These are phyloP conservation scores for Iguana delicatissima DNA, from an alignment of 2,797 vertebrate genomes.

Conservation along the genomic window DNA sequence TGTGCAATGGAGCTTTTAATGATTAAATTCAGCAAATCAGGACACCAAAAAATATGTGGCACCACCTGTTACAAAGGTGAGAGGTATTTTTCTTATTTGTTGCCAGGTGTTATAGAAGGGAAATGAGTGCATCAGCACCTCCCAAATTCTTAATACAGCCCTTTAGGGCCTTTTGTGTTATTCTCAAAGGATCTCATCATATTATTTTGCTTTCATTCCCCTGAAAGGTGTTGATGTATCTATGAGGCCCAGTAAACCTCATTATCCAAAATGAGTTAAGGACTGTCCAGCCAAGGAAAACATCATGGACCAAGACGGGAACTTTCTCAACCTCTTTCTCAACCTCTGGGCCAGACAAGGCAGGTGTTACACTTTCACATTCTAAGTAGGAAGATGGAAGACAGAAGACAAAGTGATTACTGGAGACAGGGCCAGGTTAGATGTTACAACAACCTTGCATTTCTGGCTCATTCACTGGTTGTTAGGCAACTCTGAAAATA, in stretches of 20 bases:
- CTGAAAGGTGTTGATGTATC: neutral
- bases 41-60: neutral
- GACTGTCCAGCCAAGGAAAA: neutral
- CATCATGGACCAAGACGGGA: neutral
- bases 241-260: neutral
- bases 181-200: neutral
- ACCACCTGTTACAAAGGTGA: neutral
- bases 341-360: neutral
- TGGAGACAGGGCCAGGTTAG: neutral
- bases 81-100: neutral
- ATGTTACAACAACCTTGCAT: neutral
- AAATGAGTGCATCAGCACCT: neutral
- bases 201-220: neutral
- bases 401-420: neutral
- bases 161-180: neutral
- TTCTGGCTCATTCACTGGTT: neutral
- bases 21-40: neutral
- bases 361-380: neutral
- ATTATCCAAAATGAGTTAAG: neutral
- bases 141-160: neutral
- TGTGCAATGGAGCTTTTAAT: neutral
- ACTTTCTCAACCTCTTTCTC: neutral
- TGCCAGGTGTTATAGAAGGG: neutral
- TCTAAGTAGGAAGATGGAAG: too few relatives aligned
- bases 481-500: neutral